Evolutionary conservation across 1,140 invertebrate species (phyloP).

Genomic region (Drosophila mayri): DNA sequence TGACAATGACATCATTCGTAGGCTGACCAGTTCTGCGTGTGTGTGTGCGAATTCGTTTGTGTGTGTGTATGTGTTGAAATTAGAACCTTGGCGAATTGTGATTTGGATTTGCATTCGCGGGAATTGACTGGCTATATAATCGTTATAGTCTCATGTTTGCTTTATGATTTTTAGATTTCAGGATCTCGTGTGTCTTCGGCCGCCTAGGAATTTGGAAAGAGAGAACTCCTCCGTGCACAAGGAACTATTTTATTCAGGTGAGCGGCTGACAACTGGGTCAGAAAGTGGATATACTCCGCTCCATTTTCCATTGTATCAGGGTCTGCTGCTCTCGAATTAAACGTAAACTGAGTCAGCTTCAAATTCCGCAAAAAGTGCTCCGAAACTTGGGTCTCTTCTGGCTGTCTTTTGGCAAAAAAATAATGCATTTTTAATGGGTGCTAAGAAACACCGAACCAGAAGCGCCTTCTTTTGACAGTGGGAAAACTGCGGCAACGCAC

Average conservation of each 20-base stretch:
- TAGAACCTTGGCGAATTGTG: slow-evolving; percentile 23
- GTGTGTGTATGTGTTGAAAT: slow-evolving; percentile 39
- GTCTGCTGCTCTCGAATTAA: background rate
- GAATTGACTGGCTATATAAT: slow-evolving; percentile 2
- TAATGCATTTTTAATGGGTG: slow-evolving; percentile 72
- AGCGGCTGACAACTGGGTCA: slow-evolving; percentile 35
- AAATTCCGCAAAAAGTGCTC: slow-evolving; percentile 7
- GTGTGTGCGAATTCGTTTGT: slow-evolving; percentile 13
- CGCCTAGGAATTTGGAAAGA: slow-evolving; percentile 1
- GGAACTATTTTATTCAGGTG: slow-evolving; percentile 27
- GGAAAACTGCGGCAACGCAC: slow-evolving; percentile 47
- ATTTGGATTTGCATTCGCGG: slow-evolving; percentile 1
- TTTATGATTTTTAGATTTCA: slow-evolving; percentile 45
- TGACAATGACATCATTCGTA: slow-evolving; percentile 52
- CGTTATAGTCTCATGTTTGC: background rate
- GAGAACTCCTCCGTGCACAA: background rate
- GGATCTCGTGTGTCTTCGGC: slow-evolving; percentile 8
- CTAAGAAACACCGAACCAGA: slow-evolving; percentile 30
- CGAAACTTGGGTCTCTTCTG: slow-evolving; percentile 15
- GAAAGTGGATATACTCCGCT: slow-evolving; percentile 1
- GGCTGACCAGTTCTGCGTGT: slow-evolving; percentile 34
- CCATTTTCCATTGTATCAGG: slow-evolving; percentile 4
- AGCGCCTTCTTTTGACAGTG: slow-evolving; percentile 12
- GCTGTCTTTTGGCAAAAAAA: slow-evolving; percentile 2
- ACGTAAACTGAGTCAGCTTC: slow-evolving; percentile 1